Evolutionary conservation across 2,113 vertebrate species (phyloP), one percentile per base, ranked within the genome.

Genomic region (Eubucco bourcierii): DNA sequence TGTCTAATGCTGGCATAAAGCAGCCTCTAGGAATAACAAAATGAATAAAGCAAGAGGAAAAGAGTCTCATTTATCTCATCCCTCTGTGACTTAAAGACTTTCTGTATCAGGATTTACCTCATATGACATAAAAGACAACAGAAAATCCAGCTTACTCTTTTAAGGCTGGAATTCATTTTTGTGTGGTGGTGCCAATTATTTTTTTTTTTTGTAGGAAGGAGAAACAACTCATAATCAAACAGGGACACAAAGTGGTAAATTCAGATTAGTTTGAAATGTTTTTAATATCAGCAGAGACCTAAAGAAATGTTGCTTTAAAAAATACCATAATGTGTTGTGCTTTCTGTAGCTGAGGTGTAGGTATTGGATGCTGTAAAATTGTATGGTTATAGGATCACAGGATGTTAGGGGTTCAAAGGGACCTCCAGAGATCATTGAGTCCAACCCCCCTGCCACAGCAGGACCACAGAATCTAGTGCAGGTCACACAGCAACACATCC

Each of bases 21-120:
- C 37, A 94, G 58, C 33, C 80, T 66, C 65, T 44, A 91, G 50
- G 27, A 95, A 86, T 80, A 92, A 90, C 7, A 90, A 91, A 92
- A 86, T 56, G 79, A 85, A 65, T 83, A 90, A 64, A 84, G 23
- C 17, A 71, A 95, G 33, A 76, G 41, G 16, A 13, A 31, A 27
- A 52, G 34, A 87, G 52, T 53, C 56, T 81, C 4, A 44, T 46
- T 94, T 80, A 27, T 27, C 27, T 84, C 17, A 61, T 12, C 8
- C 9, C 5, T 80, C 84, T 81, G 53, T 61, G 33, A 60, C 39
- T 80, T 83, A 31, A 81, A 88, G 9, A 13, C 33, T 80, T 88
- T 68, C 50, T 79, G 7, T 61, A 50, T 31, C 15, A 46, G 20
- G 28, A 46, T 15, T 86, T 92, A 11, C 8, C 41, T 55, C 56